phyloP scores from a whole-genome alignment of 2,113 vertebrate species.

The Brachyistius frenatus region DNA sequence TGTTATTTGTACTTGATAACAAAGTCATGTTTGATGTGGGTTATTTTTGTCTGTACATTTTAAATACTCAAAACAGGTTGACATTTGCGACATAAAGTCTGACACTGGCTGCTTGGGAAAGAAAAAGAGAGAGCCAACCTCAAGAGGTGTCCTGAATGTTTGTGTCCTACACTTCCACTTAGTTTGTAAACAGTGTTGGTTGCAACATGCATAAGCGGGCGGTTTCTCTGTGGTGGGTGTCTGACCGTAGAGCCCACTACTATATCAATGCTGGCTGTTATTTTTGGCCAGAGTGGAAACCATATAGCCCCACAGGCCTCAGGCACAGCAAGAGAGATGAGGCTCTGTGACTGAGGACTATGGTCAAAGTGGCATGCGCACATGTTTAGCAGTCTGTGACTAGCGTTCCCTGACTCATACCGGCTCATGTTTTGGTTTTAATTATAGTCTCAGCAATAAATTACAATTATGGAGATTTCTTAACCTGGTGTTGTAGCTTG shows the following conservation, averaged over 20 bases:
- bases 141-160: too few species aligned
- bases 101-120: too few species aligned
- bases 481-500: background rate
- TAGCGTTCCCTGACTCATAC: conserved; percentile 20
- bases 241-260: conserved; percentile 46
- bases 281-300: conserved; percentile 83
- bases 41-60: background rate
- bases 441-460: background rate
- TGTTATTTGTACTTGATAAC: background rate
- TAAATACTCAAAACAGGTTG: background rate
- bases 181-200: conserved; percentile 7
- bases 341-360: conserved; percentile 32
- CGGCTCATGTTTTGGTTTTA: conserved; percentile 35
- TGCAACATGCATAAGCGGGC: conserved; percentile 9
- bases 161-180: too few species aligned
- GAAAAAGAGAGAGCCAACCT: too few species aligned
- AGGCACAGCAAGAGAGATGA: conserved; percentile 36
- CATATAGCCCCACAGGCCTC: conserved; percentile 70
- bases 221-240: conserved; percentile 29
- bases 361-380: conserved; percentile 39
- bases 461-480: too few species aligned
- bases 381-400: conserved; percentile 30
- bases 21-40: background rate
- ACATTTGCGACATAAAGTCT: background rate
- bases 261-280: conserved; percentile 78